phyloP scores from a whole-genome alignment of 2,888 invertebrate species.

The Scaptomyza reducta region DNA sequence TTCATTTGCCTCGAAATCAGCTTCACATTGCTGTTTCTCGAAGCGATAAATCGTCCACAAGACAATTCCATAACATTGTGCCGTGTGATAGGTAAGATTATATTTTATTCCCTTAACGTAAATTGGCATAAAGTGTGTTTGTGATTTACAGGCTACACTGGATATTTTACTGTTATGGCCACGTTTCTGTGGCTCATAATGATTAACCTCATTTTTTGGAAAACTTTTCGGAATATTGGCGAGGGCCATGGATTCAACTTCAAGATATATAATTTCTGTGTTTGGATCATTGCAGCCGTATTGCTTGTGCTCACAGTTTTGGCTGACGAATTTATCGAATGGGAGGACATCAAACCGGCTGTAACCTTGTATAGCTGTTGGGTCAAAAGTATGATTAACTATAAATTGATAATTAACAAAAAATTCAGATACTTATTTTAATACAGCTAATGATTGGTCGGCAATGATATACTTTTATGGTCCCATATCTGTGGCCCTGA shows the following conservation, averaged over 20 bases:
- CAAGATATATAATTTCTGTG: conserved; percentile 62
- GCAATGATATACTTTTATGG: conserved; percentile 67
- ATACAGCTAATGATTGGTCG: too few relatives aligned
- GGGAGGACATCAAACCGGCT: conserved; percentile 82
- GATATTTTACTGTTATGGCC: conserved; percentile 89
- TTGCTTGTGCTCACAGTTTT: conserved; percentile 56
- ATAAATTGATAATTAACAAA: not conserved
- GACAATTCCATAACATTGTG: not conserved
- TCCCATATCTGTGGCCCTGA: conserved; percentile 66
- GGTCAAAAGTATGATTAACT: conserved; percentile 80
- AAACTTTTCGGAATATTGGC: conserved; percentile 74
- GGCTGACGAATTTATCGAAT: conserved; percentile 56
- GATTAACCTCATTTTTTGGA: conserved; percentile 93
- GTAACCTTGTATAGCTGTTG: conserved; percentile 86
- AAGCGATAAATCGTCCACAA: too few relatives aligned
- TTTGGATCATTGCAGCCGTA: conserved; percentile 67
- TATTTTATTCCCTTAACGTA: too few relatives aligned
- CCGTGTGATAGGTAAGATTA: conserved; percentile 1
- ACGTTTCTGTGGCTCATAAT: conserved; percentile 93
- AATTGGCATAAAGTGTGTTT: not conserved
- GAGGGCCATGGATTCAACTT: conserved; percentile 22
- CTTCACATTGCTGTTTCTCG: not conserved
- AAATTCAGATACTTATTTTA: too few relatives aligned
- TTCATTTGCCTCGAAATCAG: conserved; percentile 12
- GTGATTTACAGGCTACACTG: conserved; percentile 47